Percentiles rank a stretch among this genome's conserved stretches.
Conservation (phyloP, 2,888 invertebrate genomes). For the Platycheirus rosarum region DNA sequence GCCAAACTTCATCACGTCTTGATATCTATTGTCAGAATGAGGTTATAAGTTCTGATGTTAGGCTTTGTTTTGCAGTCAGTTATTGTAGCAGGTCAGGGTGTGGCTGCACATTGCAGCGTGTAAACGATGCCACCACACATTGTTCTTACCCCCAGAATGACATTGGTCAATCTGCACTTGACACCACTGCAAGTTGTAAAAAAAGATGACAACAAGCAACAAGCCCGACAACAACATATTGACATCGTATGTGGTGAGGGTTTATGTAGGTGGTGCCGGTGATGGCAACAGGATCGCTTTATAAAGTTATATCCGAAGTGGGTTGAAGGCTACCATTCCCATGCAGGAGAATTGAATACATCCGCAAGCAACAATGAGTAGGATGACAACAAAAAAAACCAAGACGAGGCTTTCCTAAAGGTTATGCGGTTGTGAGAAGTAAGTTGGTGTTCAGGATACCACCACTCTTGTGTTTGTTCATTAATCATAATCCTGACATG, state of each 20-base stretch:
- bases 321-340: too few relatives aligned
- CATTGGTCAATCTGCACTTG: conserved; percentile 66
- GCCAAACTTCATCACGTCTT: conserved; percentile 24
- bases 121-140: conserved; percentile 45
- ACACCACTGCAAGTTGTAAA: conserved; percentile 39
- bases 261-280: not conserved
- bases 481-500: conserved; percentile 63
- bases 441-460: conserved; percentile 2
- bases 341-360: not conserved
- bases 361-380: conserved; percentile 2
- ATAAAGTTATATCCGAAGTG: too few relatives aligned
- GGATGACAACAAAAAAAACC: conserved; percentile 5
- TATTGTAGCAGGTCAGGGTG: not conserved
- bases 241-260: conserved; percentile 11
- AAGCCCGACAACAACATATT: conserved; percentile 37
- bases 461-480: conserved; percentile 50
- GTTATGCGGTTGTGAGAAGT: conserved; percentile 25
- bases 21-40: not conserved
- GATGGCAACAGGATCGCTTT: too few relatives aligned
- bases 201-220: conserved; percentile 24
- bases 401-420: not conserved
- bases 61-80: conserved; percentile 2
- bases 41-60: conserved; percentile 12
- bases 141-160: conserved; percentile 36
- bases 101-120: conserved; percentile 30